Evolutionary conservation across 1,140 invertebrate genomes (phyloP).

Genomic region (Brevipalpus yothersi): DNA sequence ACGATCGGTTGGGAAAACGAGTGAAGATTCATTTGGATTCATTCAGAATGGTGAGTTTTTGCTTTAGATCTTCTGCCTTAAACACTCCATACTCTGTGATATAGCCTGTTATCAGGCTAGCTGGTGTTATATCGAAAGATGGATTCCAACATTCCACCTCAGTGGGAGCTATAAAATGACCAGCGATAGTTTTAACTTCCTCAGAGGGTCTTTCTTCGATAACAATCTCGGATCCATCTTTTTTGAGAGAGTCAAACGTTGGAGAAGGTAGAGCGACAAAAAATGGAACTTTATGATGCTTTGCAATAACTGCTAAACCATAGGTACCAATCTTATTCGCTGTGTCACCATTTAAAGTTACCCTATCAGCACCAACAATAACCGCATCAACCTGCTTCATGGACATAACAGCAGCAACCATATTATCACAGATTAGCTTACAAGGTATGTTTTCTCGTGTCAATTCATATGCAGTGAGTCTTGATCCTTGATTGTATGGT

Average conservation of each 20-base stretch:
- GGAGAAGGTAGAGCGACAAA: slow-evolving; percentile 81
- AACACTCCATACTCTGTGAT: slow-evolving; percentile 83
- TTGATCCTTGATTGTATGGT: slow-evolving; percentile 87
- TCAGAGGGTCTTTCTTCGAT: slow-evolving; percentile 74
- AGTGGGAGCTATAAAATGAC: slow-evolving; percentile 53
- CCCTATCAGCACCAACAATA: slow-evolving; percentile 35
- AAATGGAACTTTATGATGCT: slow-evolving; percentile 74
- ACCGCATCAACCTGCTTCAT: slow-evolving; percentile 31
- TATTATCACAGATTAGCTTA: slow-evolving; percentile 78
- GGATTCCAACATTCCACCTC: slow-evolving; percentile 93
- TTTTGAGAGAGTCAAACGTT: slow-evolving; percentile 58
- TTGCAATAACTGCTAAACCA: slow-evolving; percentile 59
- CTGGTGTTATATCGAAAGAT: slow-evolving; percentile 94
- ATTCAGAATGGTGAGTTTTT: background rate
- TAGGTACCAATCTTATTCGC: slow-evolving; percentile 99
- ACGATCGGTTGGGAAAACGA: no score
- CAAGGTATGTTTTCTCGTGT: slow-evolving; percentile 76
- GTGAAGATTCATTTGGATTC: background rate
- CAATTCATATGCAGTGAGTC: slow-evolving; percentile 85
- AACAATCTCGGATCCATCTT: slow-evolving; percentile 55
- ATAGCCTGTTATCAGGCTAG: slow-evolving; percentile 69
- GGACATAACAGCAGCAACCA: slow-evolving; percentile 73
- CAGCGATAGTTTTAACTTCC: slow-evolving; percentile 71
- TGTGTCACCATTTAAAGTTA: slow-evolving; percentile 86
- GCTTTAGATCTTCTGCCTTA: slow-evolving; percentile 25